Percentiles rank a stretch among this genome's conserved stretches.
Evolutionary conservation across 2,797 vertebrate genomes (phyloP).

Genomic region (Pogoniulus pusillus): DNA sequence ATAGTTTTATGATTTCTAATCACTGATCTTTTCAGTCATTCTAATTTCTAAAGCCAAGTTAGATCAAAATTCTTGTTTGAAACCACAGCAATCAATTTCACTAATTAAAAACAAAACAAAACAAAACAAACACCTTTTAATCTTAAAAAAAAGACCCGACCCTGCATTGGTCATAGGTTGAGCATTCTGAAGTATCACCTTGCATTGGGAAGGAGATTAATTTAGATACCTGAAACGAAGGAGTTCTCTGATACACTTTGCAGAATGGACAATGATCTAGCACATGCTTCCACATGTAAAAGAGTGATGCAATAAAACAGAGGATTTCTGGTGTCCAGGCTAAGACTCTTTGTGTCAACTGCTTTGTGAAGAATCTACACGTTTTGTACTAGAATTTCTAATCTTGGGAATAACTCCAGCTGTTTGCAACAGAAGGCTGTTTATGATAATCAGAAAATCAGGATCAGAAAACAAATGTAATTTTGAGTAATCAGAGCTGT

Average conservation of each 20-base stretch:
- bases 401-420: background rate
- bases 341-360: background rate
- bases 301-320: background rate
- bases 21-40: background rate
- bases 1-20: background rate
- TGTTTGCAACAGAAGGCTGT: background rate
- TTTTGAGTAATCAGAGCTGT: background rate
- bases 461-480: background rate
- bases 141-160: background rate
- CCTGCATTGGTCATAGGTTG: background rate
- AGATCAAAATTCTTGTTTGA: background rate
- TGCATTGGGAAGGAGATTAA: background rate
- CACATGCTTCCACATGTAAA: background rate
- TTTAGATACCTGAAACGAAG: background rate
- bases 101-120: background rate
- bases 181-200: background rate
- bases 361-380: background rate
- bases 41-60: background rate
- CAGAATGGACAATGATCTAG: background rate
- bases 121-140: background rate
- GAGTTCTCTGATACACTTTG: background rate
- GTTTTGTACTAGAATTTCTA: background rate
- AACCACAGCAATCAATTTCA: background rate
- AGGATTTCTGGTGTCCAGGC: background rate
- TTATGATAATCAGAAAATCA: background rate